These are phyloP conservation scores for Drosophila trapezifrons DNA, from an alignment of 1,140 invertebrate genomes.

Conservation along the genomic window DNA sequence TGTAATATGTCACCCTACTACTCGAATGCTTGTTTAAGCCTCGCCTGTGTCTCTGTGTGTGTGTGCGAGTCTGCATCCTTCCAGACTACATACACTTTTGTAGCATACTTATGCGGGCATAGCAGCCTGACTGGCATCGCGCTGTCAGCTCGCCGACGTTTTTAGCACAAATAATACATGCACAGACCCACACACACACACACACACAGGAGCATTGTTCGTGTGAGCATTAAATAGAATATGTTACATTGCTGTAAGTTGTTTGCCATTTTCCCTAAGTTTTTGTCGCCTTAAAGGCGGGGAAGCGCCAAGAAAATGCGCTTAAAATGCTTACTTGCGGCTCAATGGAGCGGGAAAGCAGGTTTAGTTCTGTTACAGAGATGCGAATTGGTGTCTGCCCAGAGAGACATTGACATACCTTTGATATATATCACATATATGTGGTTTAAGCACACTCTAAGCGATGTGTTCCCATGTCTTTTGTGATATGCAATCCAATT, in stretches of 20 bases:
- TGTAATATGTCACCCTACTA: conserved; percentile 76
- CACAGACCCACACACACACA: conserved; percentile 16
- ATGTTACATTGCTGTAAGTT: conserved; percentile 58
- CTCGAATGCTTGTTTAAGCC: conserved; percentile 72
- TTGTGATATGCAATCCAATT: background rate
- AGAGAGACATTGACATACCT: background rate
- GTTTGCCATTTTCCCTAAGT: conserved; percentile 63
- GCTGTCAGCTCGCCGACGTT: conserved; percentile 75
- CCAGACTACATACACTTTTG: conserved; percentile 43
- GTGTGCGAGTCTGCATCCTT: conserved; percentile 28
- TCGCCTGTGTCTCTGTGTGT: conserved; percentile 15
- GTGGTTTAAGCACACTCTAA: background rate
- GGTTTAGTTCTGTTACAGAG: conserved; percentile 15
- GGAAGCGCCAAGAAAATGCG: conserved; percentile 29
- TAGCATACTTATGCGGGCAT: conserved; percentile 76
- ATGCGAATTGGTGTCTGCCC: background rate
- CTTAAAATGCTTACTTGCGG: conserved; percentile 32
- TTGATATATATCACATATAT: background rate
- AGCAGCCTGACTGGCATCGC: conserved; percentile 61
- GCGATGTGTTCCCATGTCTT: background rate
- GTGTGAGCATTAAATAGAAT: conserved; percentile 40
- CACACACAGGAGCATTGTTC: conserved; percentile 24
- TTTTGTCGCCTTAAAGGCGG: conserved; percentile 39
- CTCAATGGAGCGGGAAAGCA: conserved; percentile 9
- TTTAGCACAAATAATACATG: conserved; percentile 72